Base-by-base conservation (phyloP, 2,888 invertebrate species). In the Eupithecia pulchellata region DNA sequence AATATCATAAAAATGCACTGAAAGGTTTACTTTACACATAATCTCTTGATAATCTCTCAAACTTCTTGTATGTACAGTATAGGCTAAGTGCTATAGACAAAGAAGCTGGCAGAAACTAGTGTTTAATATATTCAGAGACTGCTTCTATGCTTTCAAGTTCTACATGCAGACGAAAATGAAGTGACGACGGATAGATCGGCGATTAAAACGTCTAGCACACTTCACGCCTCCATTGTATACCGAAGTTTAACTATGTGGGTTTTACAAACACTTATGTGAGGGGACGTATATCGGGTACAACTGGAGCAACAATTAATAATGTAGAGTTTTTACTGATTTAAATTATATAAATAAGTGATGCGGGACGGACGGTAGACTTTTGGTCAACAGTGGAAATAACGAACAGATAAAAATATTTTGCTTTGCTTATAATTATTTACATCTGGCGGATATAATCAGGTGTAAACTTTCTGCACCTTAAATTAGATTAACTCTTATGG, bases 181-280 rank as follows among this genome's bases (percentile, higher is more conserved):
- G 91, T 90, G 92, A 86, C 86, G 91, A 92, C 88, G 88, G 91
- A 82, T 90, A 90, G 86, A 90, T 83, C 82, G 83, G 76, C 91
- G 91, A 93, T 93, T 92, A 92, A 91, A 85, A 87, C 90, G 91
- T 92, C 92, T 65, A 32, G 64, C 72, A 57, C 69, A 70, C 69
- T 67, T 73, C 76, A 66, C 68, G 29, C 71, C 66, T 47, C 64
- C 79, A 82, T 87, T 88, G 86, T 86, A 84, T 81, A 68, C 64
- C 30, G n/a, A n/a, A 29, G 30, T 62, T 32, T 57, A 55, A 55
- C 57, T 47, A 6, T 29, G 27, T n/a, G 34, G 58, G 17, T 30
- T 30, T 27, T 57, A 57, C 29, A 30, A 29, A 29, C 29, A 17
- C 30, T 30, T 60, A 60, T 60, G n/a, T 27, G 58, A 47, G 58